Percentiles rank a stretch among this genome's conserved stretches.
phyloP scores from a whole-genome alignment of 1,140 invertebrate species.

The Lepidurus apus region DNA sequence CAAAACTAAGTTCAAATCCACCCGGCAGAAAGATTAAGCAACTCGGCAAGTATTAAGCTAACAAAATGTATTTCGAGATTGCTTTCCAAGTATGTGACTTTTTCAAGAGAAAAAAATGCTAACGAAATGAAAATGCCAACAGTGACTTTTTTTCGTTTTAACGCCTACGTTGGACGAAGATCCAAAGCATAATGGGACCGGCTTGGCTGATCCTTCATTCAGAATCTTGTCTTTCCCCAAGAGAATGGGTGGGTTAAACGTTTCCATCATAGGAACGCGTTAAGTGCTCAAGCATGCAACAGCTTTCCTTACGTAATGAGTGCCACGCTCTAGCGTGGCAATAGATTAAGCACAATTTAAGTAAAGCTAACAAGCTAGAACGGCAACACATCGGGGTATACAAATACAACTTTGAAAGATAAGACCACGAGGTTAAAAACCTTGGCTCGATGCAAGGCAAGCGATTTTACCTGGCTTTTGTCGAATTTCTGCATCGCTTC shows the following conservation, averaged over 20 bases:
- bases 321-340: neutral
- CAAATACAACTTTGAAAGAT: too few species aligned
- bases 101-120: neutral
- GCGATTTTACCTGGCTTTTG: conserved; percentile 55
- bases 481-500: conserved; percentile 57
- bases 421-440: too few species aligned
- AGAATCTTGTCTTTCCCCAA: neutral
- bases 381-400: too few species aligned
- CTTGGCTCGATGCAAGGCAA: neutral
- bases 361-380: too few species aligned
- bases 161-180: neutral
- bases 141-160: too few species aligned
- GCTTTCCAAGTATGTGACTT: neutral
- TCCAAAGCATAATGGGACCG: conserved; percentile 4
- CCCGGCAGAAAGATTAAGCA: too few species aligned
- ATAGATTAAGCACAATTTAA: too few species aligned
- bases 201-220: neutral
- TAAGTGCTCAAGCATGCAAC: neutral
- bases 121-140: neutral
- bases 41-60: too few species aligned
- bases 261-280: neutral
- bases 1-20: too few species aligned
- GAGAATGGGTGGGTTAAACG: too few species aligned
- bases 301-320: neutral
- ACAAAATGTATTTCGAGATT: neutral